Base-by-base conservation (phyloP, 2,797 vertebrate genomes). In the Mormyrops attenuatus region DNA sequence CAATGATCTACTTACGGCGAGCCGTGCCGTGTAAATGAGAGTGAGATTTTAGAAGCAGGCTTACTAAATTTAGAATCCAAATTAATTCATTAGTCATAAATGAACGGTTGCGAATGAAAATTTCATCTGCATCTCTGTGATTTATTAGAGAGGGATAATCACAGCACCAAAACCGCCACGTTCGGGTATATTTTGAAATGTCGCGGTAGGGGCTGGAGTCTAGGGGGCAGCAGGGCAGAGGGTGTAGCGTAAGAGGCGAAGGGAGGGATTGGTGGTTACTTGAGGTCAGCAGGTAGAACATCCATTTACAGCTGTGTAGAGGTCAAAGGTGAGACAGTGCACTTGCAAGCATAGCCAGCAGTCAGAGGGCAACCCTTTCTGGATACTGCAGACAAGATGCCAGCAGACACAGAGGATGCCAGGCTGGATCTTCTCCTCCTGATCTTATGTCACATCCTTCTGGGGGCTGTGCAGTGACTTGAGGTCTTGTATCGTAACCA, bases 121-220 rank as follows among this genome's bases (percentile, higher is more conserved):
- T 30, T 57, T 57, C 52, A n/a, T 20, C 52, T 20, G 85, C 52
- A 57, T 57, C 52, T 5, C 26, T n/a, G 34, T 87, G 53, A 34
- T 87, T 87, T 87, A 57, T 87, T 55, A 3, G 15, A 41, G 52
- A 30, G 34, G 6, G 53, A 57, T 57, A 34, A 41, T 41, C 22
- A 52, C 22, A 30, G 82, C 22, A 30, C 82, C 47, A 30, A 26
- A 49, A 52, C 3, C 3, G 1, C n/a, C 41, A 85, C 82, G 8
- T 5, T 22, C 1, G n/a, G 15, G 92, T 93, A 92, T 91, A 91
- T 90, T 90, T 90, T 85, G 88, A 89, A 91, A 93, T 86, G 90
- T 91, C 89, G 90, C 91, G 93, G 93, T 73, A 30, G 57, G 69
- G 34, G 17, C 34, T 41, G 34, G 26, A 4, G 66, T 13, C 13